Evolutionary conservation across 2,113 vertebrate genomes (phyloP).

Genomic region (Cricetomys ansorgei): DNA sequence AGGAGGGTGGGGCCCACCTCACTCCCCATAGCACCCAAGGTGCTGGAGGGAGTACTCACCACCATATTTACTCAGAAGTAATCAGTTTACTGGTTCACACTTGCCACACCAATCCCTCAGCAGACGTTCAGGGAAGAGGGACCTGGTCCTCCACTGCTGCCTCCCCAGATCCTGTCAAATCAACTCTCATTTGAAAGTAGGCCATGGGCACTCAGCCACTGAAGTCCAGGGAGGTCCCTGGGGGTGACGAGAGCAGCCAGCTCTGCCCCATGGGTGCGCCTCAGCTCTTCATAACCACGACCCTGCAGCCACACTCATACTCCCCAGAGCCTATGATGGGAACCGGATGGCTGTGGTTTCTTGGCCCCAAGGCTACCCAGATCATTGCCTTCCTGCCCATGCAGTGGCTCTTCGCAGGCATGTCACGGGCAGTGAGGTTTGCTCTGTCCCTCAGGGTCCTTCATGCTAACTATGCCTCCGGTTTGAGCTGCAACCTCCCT

Average conservation of each 20-base stretch:
- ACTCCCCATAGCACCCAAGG: neutral
- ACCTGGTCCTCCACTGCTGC: neutral
- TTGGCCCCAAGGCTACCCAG: neutral
- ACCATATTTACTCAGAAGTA: neutral
- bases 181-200: neutral
- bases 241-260: neutral
- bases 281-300: neutral
- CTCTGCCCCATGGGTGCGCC: neutral
- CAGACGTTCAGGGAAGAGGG: neutral
- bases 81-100: neutral
- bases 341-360: neutral
- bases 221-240: neutral
- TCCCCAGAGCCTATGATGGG: neutral
- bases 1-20: neutral
- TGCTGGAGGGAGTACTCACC: neutral
- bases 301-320: neutral
- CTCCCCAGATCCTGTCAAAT: too few relatives aligned
- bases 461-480: neutral
- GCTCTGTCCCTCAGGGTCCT: neutral
- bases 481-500: neutral
- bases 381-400: neutral
- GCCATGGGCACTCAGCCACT: neutral
- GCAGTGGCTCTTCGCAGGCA: neutral
- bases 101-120: neutral
- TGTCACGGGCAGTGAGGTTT: neutral